Base-by-base conservation (phyloP, 2,113 vertebrate genomes). In the Ascaphus truei region DNA sequence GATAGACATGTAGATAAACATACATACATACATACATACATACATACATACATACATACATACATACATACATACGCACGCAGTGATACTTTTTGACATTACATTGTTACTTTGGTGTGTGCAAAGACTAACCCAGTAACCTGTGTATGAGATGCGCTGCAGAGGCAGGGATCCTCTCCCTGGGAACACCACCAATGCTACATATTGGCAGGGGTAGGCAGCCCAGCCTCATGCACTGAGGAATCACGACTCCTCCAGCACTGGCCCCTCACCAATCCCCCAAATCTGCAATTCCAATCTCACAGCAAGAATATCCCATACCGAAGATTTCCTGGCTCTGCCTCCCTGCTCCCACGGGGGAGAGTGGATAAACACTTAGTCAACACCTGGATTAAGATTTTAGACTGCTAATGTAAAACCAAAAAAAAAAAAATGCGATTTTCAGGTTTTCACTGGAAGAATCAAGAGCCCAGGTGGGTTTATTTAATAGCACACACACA, bases 321-420 rank as follows among this genome's bases (percentile, higher is more conserved):
- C 26, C 23, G 33, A 52, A 16, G 45, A 52, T 43, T 69, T 71
- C 67, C 67, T 61, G 56, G 56, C 56, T 39, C 61, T 48, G 25
- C 27, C 23, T 71, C 41, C 25, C 7, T 16, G 25, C 16, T 71
- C 67, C 67, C 67, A 41, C 11, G 47, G 45, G 67, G 13, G 16
- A 39, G 41, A 71, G 57, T 71, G 67, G 67, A 71, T 71, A 71
- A 71, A 71, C 67, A 71, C 67, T 71, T 71, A 71, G 67, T 71
- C 67, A 71, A 71, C 67, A 71, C 67, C 67, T 71, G 67, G 67
- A 71, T 71, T 71, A 71, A 71, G 57, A 71, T 71, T 71, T 71
- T 71, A 71, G 67, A 29, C 56, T n/a, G 56, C 52, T 71, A 69
- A 69, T 71, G 47, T 71, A 71, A 71, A 71, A 61, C 67, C 60